Conservation (phyloP, 2,888 invertebrate species). For the Sussaba pulchella region DNA sequence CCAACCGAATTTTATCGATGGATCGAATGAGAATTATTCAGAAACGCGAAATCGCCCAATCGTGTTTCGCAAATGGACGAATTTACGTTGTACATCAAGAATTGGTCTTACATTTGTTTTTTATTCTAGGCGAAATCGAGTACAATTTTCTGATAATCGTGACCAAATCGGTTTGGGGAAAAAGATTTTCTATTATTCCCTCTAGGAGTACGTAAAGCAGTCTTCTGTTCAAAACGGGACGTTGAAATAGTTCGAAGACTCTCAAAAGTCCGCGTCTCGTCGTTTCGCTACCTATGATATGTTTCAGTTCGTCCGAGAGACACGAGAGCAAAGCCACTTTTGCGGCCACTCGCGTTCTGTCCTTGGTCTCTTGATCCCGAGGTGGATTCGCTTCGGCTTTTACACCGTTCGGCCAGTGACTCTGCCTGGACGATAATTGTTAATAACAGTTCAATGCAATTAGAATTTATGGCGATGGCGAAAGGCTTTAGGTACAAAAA, state of each 20-base stretch:
- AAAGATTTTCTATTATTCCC: conserved; percentile 91
- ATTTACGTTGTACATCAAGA: conserved; percentile 72
- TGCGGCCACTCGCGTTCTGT: conserved; percentile 93
- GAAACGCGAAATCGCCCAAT: conserved; percentile 13
- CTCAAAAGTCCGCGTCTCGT: conserved; percentile 92
- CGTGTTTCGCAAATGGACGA: neutral
- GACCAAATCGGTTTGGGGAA: conserved; percentile 91
- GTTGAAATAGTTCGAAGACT: conserved; percentile 95
- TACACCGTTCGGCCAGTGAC: conserved; percentile 87
- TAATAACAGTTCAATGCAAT: no score
- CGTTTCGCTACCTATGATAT: conserved; percentile 95
- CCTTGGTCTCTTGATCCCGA: conserved; percentile 87
- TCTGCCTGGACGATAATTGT: no score
- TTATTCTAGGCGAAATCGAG: conserved; percentile 86
- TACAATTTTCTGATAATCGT: conserved; percentile 91
- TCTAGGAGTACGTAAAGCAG: conserved; percentile 93
- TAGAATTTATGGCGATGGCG: no score
- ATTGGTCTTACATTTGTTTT: conserved; percentile 74
- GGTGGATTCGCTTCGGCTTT: conserved; percentile 85
- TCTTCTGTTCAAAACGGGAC: conserved; percentile 93
- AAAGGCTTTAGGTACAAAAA: no score
- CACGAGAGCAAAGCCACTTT: conserved; percentile 94
- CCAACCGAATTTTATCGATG: conserved; percentile 21
- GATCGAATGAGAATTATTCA: conserved; percentile 48
- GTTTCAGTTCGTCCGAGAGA: conserved; percentile 95